Base-by-base conservation (phyloP, 2,113 vertebrate species). In the Notarius lentiginosus region DNA sequence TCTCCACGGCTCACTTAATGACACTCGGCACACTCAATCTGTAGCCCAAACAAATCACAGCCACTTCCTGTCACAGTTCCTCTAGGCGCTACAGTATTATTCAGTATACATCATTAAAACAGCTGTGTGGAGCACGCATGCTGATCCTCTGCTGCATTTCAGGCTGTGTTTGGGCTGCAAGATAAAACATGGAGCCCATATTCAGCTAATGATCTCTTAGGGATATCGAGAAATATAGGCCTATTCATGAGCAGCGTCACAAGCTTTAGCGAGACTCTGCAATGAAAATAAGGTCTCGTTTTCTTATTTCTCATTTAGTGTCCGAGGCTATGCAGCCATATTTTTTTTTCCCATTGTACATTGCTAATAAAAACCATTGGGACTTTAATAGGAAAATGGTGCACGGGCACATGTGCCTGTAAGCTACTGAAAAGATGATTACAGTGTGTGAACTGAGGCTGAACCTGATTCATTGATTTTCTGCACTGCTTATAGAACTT, bases 1-100 rank as follows among this genome's bases (percentile, higher is more conserved):
- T 89, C 81, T 86, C 81, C 87, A 84, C 72, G 61, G 76, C 81
- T 86, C 80, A 81, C 87, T 89, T 91, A 88, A 91, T 87, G 87
- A 87, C 85, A 81, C 83, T 85, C 86, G 18, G 79, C 79, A 76
- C 85, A 65, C 87, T 87, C 85, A 87, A 80, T 88, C 83, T 65
- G 83, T 76, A 87, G 84, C 83, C 18, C 84, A 84, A 79, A 66
- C 83, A 81, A 85, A 88, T 91, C 58, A 85, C 88, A 89, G 55
- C 51, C 56, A 75, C 84, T 85, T 79, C 76, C 51, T 81, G 83
- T 73, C 60, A 79, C 79, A 79, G 83, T 84, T 87, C 85, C 82
- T 88, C 83, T n/a, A 80, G 79, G 83, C 68, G 27, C 7, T 51
- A 86, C 76, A 63, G 66, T 24, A 51, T 82, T 63, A 7, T 5